These are phyloP conservation scores for Cosmorhoe ocellata DNA, from an alignment of 2,888 invertebrate genomes.

Conservation along the genomic window DNA sequence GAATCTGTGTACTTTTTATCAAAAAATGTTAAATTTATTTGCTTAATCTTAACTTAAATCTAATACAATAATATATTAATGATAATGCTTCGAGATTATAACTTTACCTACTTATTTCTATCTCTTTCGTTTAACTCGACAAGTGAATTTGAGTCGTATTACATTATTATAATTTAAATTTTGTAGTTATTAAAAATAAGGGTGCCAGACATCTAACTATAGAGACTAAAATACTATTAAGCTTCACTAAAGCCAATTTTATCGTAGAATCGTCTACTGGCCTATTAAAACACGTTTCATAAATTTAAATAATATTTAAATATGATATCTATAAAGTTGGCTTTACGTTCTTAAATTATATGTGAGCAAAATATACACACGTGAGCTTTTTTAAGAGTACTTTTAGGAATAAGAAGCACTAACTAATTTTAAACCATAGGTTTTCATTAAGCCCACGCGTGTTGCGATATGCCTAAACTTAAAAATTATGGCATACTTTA, in stretches of 20 bases:
- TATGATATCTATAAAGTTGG: constrained; percentile 17
- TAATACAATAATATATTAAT: constrained; percentile 1
- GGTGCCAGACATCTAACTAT: background rate
- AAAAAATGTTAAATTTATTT: background rate
- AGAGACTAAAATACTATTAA: constrained; percentile 2
- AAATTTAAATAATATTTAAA: constrained; percentile 5
- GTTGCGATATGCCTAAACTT: constrained; percentile 36
- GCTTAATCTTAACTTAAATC: background rate
- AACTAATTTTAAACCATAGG: no score
- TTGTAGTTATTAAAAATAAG: background rate
- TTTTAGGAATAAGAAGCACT: background rate
- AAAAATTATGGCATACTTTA: constrained; percentile 58
- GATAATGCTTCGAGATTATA: constrained; percentile 22
- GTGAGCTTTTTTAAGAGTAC: constrained; percentile 4
- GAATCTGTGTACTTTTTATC: background rate
- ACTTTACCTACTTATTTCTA: background rate
- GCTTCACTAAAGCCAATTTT: constrained; percentile 36
- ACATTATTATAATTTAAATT: no score
- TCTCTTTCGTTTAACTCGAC: no score
- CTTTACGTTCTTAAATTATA: constrained; percentile 8
- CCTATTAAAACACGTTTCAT: constrained; percentile 26
- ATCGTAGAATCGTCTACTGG: constrained; percentile 37
- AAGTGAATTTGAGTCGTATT: no score
- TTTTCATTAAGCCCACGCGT: constrained; percentile 16
- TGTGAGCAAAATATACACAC: constrained; percentile 31